A percentile compares a stretch with the other conserved stretches of the same genome.
These are phyloP conservation scores for Myotis myotis DNA, from an alignment of 2,797 vertebrate species.

Conservation along the genomic window DNA sequence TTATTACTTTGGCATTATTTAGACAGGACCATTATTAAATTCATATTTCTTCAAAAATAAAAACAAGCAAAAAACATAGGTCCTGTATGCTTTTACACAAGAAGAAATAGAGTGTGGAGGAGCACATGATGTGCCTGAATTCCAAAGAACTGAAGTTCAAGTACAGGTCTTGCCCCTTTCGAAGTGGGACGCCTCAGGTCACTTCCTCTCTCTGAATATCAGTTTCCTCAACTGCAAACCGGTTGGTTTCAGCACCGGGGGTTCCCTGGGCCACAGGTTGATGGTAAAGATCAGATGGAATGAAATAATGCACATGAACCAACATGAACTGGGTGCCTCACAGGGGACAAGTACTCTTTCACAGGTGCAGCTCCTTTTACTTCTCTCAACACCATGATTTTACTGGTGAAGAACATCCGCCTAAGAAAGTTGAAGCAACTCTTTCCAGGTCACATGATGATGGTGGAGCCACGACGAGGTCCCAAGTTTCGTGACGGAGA, in stretches of 20 bases:
- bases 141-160: neutral
- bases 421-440: neutral
- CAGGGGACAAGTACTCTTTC: neutral
- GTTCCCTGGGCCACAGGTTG: neutral
- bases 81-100: neutral
- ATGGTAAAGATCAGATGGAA: neutral
- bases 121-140: neutral
- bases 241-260: fast-evolving
- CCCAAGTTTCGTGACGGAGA: neutral
- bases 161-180: neutral
- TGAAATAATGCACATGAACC: neutral
- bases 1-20: neutral
- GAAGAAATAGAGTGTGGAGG: neutral
- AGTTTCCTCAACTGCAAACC: neutral
- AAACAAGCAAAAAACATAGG: neutral
- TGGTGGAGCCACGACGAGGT: neutral
- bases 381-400: neutral
- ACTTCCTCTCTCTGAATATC: neutral
- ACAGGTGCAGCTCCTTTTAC: neutral
- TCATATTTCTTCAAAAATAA: neutral
- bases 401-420: neutral
- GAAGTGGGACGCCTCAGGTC: neutral
- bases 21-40: neutral
- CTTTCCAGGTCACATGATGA: neutral
- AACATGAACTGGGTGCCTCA: neutral